Evolutionary conservation across 2,888 invertebrate species (phyloP).

Genomic region (Pristionchus japonicus): DNA sequence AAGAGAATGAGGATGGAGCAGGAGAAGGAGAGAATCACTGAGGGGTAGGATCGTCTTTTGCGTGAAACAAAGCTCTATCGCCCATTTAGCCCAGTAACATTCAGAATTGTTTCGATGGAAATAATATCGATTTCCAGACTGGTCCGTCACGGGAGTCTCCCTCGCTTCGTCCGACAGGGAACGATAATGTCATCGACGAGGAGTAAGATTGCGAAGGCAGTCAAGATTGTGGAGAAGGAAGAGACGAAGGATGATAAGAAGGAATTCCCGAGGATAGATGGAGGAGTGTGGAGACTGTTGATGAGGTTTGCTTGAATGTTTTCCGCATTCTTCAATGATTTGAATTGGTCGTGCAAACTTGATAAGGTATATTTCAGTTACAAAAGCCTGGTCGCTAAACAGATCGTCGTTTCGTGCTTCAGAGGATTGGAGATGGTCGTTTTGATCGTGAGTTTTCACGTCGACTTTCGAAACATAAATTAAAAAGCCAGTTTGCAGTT

Average conservation of each 20-base stretch:
- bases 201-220: background rate
- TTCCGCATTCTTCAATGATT: no score
- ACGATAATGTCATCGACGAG: conserved; percentile 11
- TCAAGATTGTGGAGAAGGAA: background rate
- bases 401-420: conserved; percentile 23
- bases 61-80: no score
- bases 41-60: background rate
- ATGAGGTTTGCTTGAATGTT: background rate
- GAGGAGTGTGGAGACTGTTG: conserved; percentile 19
- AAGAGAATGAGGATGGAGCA: background rate
- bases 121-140: background rate
- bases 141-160: background rate
- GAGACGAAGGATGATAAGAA: conserved; percentile 2
- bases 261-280: background rate
- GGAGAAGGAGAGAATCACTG: background rate
- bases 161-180: background rate
- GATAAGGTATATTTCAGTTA: background rate
- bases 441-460: background rate
- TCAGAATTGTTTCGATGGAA: no score
- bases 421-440: conserved; percentile 20
- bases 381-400: background rate
- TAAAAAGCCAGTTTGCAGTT: background rate
- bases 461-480: background rate
- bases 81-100: no score
- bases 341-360: background rate